Conservation (phyloP, 2,888 invertebrate species). For the Gymnosoma rotundatum region DNA sequence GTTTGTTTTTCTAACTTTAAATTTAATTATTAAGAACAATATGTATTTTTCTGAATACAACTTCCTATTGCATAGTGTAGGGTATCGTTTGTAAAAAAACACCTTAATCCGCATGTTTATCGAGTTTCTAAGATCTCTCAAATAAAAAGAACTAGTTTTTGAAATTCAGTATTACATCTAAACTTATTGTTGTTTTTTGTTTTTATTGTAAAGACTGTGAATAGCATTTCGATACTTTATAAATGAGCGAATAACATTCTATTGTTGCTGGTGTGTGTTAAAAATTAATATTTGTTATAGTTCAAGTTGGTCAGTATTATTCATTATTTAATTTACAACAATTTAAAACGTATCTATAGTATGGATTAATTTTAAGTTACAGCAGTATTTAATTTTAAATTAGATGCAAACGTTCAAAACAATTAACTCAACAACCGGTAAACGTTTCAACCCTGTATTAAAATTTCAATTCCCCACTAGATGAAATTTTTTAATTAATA, state of each 20-base stretch:
- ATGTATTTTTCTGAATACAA: background rate
- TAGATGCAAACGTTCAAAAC: conserved; percentile 62
- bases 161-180: conserved; percentile 33
- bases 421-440: conserved; percentile 59
- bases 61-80: conserved; percentile 2
- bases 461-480: background rate
- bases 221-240: conserved; percentile 69
- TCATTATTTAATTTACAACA: conserved; percentile 57
- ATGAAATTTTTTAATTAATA: background rate
- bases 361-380: conserved; percentile 33
- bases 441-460: conserved; percentile 66
- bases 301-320: conserved; percentile 41
- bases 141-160: conserved; percentile 54
- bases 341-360: conserved; percentile 22
- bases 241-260: conserved; percentile 68
- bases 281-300: background rate
- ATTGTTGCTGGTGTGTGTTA: conserved; percentile 43
- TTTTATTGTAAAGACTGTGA: background rate
- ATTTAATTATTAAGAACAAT: too few relatives aligned
- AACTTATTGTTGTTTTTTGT: background rate
- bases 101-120: conserved; percentile 64
- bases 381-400: conserved; percentile 49
- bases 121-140: conserved; percentile 61
- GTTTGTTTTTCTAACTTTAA: too few relatives aligned
- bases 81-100: conserved; percentile 14